A percentile compares a stretch with the other conserved stretches of the same genome.
Conservation (phyloP, 2,113 vertebrate genomes). For the Sorex araneus region DNA sequence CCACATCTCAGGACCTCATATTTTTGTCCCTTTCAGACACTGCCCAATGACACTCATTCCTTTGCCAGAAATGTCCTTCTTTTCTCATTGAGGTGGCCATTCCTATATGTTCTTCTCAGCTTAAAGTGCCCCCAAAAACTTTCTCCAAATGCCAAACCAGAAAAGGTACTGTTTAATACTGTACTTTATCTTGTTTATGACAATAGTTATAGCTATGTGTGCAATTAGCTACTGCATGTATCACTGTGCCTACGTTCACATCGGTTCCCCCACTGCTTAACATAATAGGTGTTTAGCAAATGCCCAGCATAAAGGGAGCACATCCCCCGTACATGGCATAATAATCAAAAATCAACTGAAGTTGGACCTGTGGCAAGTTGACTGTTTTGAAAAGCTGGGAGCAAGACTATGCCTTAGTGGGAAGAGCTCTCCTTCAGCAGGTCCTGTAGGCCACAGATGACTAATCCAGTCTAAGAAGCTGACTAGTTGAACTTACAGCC, state of each 20-base stretch:
- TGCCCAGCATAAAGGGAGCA: neutral
- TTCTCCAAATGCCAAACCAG: neutral
- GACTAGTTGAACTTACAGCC: neutral
- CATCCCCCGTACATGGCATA: neutral
- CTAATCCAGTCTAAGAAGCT: neutral
- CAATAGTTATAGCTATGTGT: neutral
- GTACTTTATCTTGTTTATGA: neutral
- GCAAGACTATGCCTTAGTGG: neutral
- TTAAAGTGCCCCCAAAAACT: neutral
- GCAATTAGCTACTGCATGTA: neutral
- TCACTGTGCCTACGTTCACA: constrained; percentile 4
- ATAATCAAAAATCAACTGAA: neutral
- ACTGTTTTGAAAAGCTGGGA: neutral
- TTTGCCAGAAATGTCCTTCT: neutral
- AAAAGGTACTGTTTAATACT: neutral
- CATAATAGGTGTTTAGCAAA: neutral
- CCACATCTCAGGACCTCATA: neutral
- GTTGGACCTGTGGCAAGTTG: neutral
- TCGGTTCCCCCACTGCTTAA: neutral
- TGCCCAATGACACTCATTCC: neutral
- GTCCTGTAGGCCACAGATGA: neutral
- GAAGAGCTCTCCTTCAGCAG: neutral
- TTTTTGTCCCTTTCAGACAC: neutral
- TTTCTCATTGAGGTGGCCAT: neutral
- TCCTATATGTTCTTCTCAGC: neutral